Evolutionary conservation across 2,888 invertebrate species (phyloP), one percentile per base, ranked within the genome.

Genomic region (Strigamia crassipes): DNA sequence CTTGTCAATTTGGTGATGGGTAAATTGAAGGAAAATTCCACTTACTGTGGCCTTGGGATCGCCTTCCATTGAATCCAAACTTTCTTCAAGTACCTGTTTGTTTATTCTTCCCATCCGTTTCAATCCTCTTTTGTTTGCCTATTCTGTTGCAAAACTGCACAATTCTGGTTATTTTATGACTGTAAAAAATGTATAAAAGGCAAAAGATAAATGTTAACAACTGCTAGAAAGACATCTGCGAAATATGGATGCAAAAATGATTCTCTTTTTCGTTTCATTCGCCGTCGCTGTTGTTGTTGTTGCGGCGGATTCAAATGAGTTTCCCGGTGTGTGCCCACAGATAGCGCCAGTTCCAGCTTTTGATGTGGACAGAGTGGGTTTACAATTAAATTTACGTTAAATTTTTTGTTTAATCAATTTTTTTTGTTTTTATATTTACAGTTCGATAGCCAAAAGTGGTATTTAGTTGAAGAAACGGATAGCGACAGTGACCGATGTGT

Each of bases 381-480:
- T 4, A 78, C 27, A 3, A 27, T 27, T 2, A 27, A 27, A 27
- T 27, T 27, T 42, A n/a, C 0, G 1, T 23, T n/a, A 0, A 1
- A 4, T 13, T 34, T 15, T 41, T 34, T 1, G 4, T n/a, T 8
- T 8, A 38, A 2, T 3, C 3, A 31, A 2, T 78, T 41, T 10
- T 38, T 27, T 27, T 77, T 34, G 3, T 13, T 10, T 77, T 3
- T 78, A 38, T 15, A 21, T 78, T 77, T 78, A 15, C 13, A 80
- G 80, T 80, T 80, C 18, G 46, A 31, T 15, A 51, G 31, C 23
- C 31, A 51, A 15, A 51, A 21, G 15, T 80, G 80, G 80, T 80
- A 51, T 51, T 42, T 80, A 13, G 80, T 51, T 3, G 46, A 80
- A 23, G 51, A 80, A 80, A 51, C 80, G 13, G 80, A 80, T 15